These are phyloP conservation scores for Dipodomys merriami DNA, from an alignment of 2,113 vertebrate species.

Conservation along the genomic window DNA sequence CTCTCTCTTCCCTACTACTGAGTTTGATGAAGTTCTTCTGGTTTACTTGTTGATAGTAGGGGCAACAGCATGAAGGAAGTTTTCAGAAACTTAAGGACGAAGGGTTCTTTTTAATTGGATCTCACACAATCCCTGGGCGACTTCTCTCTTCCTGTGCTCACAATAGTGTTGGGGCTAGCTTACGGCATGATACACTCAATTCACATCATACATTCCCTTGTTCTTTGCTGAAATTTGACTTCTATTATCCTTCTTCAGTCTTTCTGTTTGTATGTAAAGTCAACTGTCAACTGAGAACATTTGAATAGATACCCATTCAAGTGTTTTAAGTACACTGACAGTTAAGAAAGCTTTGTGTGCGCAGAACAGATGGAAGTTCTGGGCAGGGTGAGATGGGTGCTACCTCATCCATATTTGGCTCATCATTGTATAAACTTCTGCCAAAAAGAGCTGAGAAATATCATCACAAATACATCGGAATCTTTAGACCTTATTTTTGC, in stretches of 20 bases:
- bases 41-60: neutral
- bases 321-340: conserved; percentile 9
- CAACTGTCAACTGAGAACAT: conserved; percentile 6
- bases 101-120: neutral
- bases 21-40: neutral
- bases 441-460: neutral
- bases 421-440: neutral
- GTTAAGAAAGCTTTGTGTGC: neutral
- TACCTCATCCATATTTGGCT: conserved; percentile 1
- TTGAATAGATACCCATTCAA: neutral
- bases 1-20: neutral
- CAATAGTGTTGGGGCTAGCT: neutral
- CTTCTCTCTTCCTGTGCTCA: neutral
- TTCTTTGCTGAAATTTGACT: neutral
- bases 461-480: neutral
- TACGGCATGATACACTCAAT: neutral
- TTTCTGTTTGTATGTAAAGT: conserved; percentile 8
- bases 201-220: neutral
- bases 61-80: neutral
- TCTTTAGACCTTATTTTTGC: neutral
- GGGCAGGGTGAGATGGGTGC: neutral
- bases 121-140: accelerated
- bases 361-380: conserved; percentile 43
- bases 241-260: neutral
- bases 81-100: neutral